phyloP scores from a whole-genome alignment of 2,888 invertebrate genomes.

The Epinotia demarniana region DNA sequence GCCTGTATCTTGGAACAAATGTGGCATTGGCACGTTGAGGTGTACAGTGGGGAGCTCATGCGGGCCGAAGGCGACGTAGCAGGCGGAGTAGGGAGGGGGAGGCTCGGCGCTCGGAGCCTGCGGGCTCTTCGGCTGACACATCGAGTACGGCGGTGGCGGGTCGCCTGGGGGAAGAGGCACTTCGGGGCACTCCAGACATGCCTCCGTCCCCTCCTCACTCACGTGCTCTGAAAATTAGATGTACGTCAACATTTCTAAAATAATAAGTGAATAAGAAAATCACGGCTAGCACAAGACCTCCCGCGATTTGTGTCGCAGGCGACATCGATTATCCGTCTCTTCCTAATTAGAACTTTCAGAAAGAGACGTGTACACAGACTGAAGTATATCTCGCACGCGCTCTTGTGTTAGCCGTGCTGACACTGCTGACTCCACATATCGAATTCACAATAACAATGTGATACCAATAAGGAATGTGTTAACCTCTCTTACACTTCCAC shows the following conservation, averaged over 20 bases:
- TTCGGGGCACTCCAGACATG: neutral
- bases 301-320: too few relatives aligned
- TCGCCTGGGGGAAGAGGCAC: conserved; percentile 48
- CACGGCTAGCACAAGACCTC: neutral
- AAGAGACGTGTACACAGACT: too few relatives aligned
- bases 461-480: too few relatives aligned
- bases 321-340: too few relatives aligned
- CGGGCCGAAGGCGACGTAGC: conserved; percentile 60
- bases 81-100: conserved; percentile 73
- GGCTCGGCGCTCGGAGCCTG: conserved; percentile 54
- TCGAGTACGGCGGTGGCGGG: conserved; percentile 70
- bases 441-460: too few relatives aligned
- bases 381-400: too few relatives aligned
- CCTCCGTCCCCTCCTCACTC: neutral
- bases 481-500: too few relatives aligned
- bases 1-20: conserved; percentile 17
- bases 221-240: conserved; percentile 11
- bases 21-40: conserved; percentile 48
- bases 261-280: neutral
- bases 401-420: too few relatives aligned
- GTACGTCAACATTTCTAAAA: neutral
- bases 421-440: too few relatives aligned
- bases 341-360: too few relatives aligned
- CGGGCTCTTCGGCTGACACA: conserved; percentile 51
- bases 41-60: conserved; percentile 62